Evolutionary conservation across 2,888 invertebrate genomes (phyloP).

Genomic region (Drosophila koepferae): DNA sequence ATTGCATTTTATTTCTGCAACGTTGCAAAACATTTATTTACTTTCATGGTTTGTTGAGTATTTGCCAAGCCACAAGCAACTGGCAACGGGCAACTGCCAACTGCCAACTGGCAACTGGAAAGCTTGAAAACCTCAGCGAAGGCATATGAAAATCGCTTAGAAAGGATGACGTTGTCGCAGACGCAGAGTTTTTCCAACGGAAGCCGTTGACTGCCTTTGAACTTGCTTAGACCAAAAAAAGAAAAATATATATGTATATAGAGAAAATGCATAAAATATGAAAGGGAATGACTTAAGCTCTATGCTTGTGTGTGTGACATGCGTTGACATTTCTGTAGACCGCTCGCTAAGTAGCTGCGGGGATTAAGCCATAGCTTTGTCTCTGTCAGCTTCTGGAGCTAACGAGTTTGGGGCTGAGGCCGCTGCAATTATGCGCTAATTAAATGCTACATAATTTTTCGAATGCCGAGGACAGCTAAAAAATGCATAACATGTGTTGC

Average conservation of each 20-base stretch:
- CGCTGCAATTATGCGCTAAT: conserved; percentile 79
- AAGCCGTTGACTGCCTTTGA: conserved; percentile 72
- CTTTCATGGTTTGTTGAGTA: conserved; percentile 82
- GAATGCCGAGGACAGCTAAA: conserved; percentile 78
- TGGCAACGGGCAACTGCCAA: conserved; percentile 39
- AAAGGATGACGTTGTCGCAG: conserved; percentile 51
- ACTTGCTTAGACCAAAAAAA: conserved; percentile 59
- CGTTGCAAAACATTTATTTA: conserved; percentile 81
- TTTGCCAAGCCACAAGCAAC: conserved; percentile 78
- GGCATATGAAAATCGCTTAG: conserved; percentile 48
- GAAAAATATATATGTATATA: conserved; percentile 1
- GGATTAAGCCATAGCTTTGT: conserved; percentile 45
- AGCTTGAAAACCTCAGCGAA: conserved; percentile 3
- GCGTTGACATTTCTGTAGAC: conserved; percentile 48
- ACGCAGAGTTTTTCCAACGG: conserved; percentile 43
- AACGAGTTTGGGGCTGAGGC: conserved; percentile 37
- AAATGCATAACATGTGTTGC: conserved; percentile 79
- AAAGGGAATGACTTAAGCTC: neutral
- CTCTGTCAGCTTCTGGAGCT: conserved; percentile 22
- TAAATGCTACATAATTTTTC: conserved; percentile 80
- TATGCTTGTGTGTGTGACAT: conserved; percentile 39
- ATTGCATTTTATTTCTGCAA: conserved; percentile 81
- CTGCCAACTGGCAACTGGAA: conserved; percentile 28
- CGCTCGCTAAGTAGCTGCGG: conserved; percentile 47
- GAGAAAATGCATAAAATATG: conserved; percentile 13